Evolutionary conservation across 2,888 invertebrate genomes (phyloP).

Genomic region (Acronicta aceris): DNA sequence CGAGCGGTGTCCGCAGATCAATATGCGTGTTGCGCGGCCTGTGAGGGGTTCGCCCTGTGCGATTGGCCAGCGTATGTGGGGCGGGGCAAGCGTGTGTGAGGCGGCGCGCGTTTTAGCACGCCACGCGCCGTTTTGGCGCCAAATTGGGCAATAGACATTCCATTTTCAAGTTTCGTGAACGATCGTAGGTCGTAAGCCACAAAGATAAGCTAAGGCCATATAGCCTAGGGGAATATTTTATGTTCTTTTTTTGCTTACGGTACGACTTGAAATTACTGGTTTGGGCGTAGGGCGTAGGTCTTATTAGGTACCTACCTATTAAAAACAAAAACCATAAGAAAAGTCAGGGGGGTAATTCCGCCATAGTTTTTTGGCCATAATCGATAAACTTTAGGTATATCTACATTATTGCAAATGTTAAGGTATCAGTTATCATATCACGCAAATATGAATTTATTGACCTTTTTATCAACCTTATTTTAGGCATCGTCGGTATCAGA

Average conservation of each 20-base stretch:
- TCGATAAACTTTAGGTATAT: too few species aligned
- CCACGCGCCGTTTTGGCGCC: conserved; percentile 82
- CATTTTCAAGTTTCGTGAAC: conserved; percentile 68
- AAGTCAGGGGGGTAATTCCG: too few species aligned
- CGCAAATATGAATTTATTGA: too few species aligned
- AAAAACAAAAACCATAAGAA: too few species aligned
- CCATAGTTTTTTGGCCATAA: too few species aligned
- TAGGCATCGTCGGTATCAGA: too few species aligned
- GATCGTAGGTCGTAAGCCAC: conserved; percentile 48
- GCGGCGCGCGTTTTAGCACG: conserved; percentile 78
- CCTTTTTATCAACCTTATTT: too few species aligned
- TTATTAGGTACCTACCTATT: too few species aligned
- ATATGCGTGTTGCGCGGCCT: conserved; percentile 85
- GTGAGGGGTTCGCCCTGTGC: conserved; percentile 83
- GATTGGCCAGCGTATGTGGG: conserved; percentile 86
- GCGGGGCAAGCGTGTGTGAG: conserved; percentile 82
- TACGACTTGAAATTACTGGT: conserved; percentile 39
- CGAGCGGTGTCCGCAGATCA: conserved; percentile 88
- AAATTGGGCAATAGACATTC: conserved; percentile 74
- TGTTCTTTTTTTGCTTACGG: conserved; percentile 44
- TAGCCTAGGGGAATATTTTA: conserved; percentile 43
- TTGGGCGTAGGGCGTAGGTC: too few species aligned
- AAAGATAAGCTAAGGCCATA: conserved; percentile 55
- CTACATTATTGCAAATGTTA: too few species aligned
- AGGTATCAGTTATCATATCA: too few species aligned